Evolutionary conservation across 2,797 vertebrate species (phyloP).

Genomic region (Orestias chungarensis): DNA sequence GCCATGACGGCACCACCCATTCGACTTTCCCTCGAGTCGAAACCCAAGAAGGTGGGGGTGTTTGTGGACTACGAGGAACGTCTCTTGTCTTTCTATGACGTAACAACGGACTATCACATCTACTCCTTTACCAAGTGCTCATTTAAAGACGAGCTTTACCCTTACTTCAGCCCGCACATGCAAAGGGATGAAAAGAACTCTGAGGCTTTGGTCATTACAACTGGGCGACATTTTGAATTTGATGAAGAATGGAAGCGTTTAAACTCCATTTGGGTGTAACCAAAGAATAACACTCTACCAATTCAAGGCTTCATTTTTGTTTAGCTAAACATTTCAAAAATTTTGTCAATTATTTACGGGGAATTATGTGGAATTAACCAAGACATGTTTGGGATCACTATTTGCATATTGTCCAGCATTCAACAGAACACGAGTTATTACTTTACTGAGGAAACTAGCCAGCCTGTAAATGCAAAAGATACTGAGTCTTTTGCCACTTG

Average conservation of each 20-base stretch:
- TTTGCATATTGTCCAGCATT: neutral
- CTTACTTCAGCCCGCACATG: conserved; percentile 66
- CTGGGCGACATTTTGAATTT: conserved; percentile 1
- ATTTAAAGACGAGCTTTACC: conserved; percentile 45
- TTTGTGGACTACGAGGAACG: conserved; percentile 63
- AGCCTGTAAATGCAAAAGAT: neutral
- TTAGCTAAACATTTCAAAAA: neutral
- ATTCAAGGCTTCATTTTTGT: neutral
- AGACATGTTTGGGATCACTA: neutral
- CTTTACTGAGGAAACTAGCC: neutral
- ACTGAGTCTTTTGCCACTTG: no score
- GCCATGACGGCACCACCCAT: conserved; percentile 28
- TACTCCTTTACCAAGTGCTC: conserved; percentile 49
- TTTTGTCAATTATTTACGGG: neutral
- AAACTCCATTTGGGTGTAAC: neutral
- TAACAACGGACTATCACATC: conserved; percentile 44
- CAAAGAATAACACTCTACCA: neutral
- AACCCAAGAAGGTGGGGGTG: conserved; percentile 58
- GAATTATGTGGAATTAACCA: neutral
- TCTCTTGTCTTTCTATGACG: conserved; percentile 63
- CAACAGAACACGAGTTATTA: neutral
- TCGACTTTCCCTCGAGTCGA: conserved; percentile 19
- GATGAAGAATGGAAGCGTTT: neutral
- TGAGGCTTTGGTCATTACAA: conserved; percentile 52
- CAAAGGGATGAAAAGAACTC: conserved; percentile 34